Evolutionary conservation across 1,140 invertebrate genomes (phyloP).

Genomic region (Panagrolaimus sp.): DNA sequence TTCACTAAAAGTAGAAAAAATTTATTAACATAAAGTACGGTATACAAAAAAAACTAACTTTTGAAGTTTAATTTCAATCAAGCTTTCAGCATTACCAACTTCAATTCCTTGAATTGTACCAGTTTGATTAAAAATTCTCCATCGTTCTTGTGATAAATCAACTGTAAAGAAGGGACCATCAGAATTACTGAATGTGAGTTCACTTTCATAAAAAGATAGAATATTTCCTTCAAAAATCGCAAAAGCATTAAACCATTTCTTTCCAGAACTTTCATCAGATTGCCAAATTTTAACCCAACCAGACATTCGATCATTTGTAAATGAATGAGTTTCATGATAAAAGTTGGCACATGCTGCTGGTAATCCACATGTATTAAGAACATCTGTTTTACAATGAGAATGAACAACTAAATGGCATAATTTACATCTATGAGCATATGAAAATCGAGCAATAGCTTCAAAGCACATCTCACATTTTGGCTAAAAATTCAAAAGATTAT

Average conservation of each 20-base stretch:
- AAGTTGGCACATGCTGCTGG: conserved; percentile 20
- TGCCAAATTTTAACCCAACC: conserved; percentile 1
- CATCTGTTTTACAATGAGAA: background rate
- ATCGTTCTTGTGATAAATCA: background rate
- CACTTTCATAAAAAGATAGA: background rate
- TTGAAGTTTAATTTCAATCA: conserved; percentile 8
- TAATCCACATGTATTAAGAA: conserved; percentile 20
- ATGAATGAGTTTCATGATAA: conserved; percentile 12
- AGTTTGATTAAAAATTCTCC: conserved; percentile 1
- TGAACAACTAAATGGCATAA: conserved; percentile 18
- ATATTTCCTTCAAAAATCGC: background rate
- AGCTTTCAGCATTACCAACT: background rate
- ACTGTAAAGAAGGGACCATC: background rate
- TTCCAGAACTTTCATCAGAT: background rate
- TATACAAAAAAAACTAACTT: background rate
- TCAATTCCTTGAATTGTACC: background rate
- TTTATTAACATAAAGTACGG: background rate
- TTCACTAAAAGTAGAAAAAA: background rate
- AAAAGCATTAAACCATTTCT: conserved; percentile 7
- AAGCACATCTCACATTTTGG: conserved; percentile 14
- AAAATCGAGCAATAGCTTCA: conserved; percentile 14
- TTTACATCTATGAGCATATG: conserved; percentile 4
- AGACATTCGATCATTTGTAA: background rate
- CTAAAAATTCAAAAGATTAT: conserved; percentile 11
- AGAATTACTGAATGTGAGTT: background rate